A percentile compares a stretch with the other conserved stretches of the same genome.
phyloP scores from a whole-genome alignment of 2,888 invertebrate species.

The Cryptus armator region DNA sequence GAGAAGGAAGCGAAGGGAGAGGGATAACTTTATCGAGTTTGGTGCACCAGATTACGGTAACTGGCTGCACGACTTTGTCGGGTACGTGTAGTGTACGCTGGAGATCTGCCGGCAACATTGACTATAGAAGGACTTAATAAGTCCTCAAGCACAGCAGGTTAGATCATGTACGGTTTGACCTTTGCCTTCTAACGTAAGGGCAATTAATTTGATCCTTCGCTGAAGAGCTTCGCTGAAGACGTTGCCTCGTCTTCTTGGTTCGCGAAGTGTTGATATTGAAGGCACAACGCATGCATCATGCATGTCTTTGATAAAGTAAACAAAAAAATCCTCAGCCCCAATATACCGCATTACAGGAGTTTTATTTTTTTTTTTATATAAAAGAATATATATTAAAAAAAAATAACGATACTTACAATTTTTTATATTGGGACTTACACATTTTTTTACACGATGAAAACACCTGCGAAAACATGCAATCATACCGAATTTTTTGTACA shows the following conservation, averaged over 20 bases:
- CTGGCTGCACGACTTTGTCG: slow-evolving; percentile 27
- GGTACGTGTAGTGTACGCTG: slow-evolving; percentile 11
- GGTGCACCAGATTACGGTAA: slow-evolving; percentile 47
- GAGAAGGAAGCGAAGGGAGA: background rate
- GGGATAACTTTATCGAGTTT: slow-evolving; percentile 61
- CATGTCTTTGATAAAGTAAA: background rate
- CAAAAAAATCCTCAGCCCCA: no score
- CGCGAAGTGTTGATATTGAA: background rate
- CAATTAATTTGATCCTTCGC: slow-evolving; percentile 54
- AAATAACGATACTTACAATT: no score
- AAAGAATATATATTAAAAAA: no score
- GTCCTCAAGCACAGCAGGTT: slow-evolving; percentile 29
- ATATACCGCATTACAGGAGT: no score
- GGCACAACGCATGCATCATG: background rate
- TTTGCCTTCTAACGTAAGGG: slow-evolving; percentile 27
- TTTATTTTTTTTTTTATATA: no score
- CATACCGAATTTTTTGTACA: no score
- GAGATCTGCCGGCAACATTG: slow-evolving; percentile 1
- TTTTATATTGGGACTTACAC: no score
- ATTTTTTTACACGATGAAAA: no score
- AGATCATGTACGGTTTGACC: slow-evolving; percentile 35
- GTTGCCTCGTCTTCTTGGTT: slow-evolving; percentile 30
- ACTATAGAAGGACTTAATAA: slow-evolving; percentile 23
- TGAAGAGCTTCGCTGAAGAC: background rate
- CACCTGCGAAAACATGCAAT: no score